phyloP scores from a whole-genome alignment of 1,140 invertebrate species.

The Coptotermes formosanus region DNA sequence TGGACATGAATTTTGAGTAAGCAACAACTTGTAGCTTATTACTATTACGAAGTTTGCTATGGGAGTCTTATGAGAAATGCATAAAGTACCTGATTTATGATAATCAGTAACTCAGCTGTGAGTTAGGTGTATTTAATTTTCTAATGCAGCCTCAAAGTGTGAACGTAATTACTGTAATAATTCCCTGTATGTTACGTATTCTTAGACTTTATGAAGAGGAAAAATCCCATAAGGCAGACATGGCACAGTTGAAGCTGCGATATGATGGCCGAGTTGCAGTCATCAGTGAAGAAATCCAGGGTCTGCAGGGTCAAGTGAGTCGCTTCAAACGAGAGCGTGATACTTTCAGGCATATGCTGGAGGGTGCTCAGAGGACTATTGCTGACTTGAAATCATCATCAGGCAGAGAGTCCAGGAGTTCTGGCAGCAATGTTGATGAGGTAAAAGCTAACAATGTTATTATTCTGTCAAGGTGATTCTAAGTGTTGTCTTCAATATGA shows the following conservation, averaged over 20 bases:
- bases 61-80: no score
- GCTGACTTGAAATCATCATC: slow-evolving; percentile 63
- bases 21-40: no score
- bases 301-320: slow-evolving; percentile 73
- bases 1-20: no score
- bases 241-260: slow-evolving; percentile 80
- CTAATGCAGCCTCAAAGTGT: no score
- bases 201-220: slow-evolving; percentile 70
- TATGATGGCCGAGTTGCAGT: slow-evolving; percentile 85
- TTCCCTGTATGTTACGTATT: background rate
- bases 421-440: background rate
- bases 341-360: slow-evolving; percentile 87
- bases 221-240: slow-evolving; percentile 77
- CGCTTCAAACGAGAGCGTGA: slow-evolving; percentile 87
- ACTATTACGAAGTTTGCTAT: no score
- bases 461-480: no score
- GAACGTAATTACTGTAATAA: no score
- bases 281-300: slow-evolving; percentile 81
- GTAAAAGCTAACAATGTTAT: background rate
- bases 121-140: no score
- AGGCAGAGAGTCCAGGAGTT: background rate
- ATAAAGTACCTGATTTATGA: no score
- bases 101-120: no score
- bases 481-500: no score
- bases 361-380: slow-evolving; percentile 79